Base-by-base conservation (phyloP, 2,888 invertebrate genomes). In the Ditula angustiorana region DNA sequence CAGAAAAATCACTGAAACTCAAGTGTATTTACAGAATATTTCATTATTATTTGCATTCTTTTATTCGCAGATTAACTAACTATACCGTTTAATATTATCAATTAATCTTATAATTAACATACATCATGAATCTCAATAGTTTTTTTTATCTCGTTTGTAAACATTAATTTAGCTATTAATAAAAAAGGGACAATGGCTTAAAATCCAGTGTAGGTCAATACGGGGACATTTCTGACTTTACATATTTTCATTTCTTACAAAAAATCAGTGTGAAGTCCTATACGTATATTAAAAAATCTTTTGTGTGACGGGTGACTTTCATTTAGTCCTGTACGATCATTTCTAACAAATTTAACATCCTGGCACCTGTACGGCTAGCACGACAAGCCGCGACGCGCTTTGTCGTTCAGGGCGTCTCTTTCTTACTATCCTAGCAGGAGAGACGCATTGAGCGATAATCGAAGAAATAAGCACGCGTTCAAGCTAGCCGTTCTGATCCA, bases 21-120 rank as follows among this genome's bases (percentile, higher is more conserved):
- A 83, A n/a, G 82, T 86, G 85, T 90, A 89, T 90, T 83, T 91
- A 88, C 88, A 64, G 30, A 58, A 44, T 49, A 53, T 24, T 61
- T 46, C 23, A 46, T 49, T 41, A 63, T 62, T 16, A 63, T 52
- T 58, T 33, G 30, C 49, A 52, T 50, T 57, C 16, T 41, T 50
- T 46, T 50, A 28, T 56, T 50, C 50, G 53, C 33, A 41, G 63
- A 63, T 61, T 63, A 63, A 30, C 56, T 62, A 57, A 55, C 61
- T 61, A 61, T 55, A 47, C 23, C 35, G 61, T 53, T 53, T 53
- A 26, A 47, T 47, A 55, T 46, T 55, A 61, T 57, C 24, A 44
- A 30, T 58, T 57, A 50, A 26, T 24, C 52, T 24, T 57, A 57
- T 57, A 21, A 37, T 57, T 56, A 41, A 57, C 37, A 57, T 57